Evolutionary conservation across 2,113 vertebrate genomes (phyloP).

Genomic region (Gopherus evgoodei): DNA sequence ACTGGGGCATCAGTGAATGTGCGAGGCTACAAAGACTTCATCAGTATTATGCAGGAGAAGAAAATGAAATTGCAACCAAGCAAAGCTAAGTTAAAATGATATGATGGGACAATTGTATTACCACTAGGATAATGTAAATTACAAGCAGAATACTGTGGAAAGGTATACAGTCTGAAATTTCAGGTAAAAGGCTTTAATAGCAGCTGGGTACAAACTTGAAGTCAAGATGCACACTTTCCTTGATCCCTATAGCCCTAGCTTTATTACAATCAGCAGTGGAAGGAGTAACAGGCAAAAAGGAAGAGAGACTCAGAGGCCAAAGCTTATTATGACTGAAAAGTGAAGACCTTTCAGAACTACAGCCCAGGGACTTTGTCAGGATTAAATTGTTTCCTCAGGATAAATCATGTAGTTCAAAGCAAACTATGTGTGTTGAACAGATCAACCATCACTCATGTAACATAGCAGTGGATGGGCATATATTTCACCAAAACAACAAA

Average conservation of each 20-base stretch:
- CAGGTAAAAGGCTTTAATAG: not conserved
- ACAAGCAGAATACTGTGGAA: not conserved
- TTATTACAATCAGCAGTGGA: not conserved
- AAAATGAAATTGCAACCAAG: not conserved
- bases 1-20: not conserved
- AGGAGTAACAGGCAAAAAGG: not conserved
- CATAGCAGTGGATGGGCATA: not conserved
- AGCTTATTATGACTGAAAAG: not conserved
- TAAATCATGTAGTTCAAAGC: not conserved
- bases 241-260: not conserved
- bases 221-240: not conserved
- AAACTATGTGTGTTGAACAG: not conserved
- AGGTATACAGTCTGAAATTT: not conserved
- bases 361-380: not conserved
- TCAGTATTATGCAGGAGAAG: not conserved
- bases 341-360: not conserved
- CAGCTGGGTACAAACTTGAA: not conserved
- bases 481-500: not conserved
- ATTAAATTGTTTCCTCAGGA: not conserved
- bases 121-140: not conserved
- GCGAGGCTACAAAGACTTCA: not conserved
- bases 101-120: not conserved
- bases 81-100: not conserved
- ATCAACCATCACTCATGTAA: not conserved
- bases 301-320: not conserved